phyloP scores from a whole-genome alignment of 2,113 vertebrate species.

The Cephalopholis sonnerati region DNA sequence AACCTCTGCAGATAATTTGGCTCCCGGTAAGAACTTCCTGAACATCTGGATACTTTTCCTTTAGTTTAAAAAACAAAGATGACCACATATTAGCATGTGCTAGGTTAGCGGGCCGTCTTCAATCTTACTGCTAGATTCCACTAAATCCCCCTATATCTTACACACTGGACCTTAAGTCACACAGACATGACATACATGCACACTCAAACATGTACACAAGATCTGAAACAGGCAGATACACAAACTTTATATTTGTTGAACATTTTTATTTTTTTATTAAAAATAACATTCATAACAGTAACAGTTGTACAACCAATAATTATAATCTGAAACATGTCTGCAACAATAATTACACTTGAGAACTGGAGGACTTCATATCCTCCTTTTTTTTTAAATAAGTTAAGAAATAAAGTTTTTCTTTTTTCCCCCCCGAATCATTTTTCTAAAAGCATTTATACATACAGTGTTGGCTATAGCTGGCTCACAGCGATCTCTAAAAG shows the following conservation, averaged over 20 bases:
- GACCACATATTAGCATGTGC: too few relatives aligned
- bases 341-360: constrained; percentile 83
- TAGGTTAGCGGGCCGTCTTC: too few relatives aligned
- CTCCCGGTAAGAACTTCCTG: too few relatives aligned
- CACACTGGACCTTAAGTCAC: not conserved
- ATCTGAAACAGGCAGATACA: not conserved
- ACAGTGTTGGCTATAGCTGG: constrained; percentile 75
- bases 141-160: too few relatives aligned
- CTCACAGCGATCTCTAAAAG: constrained; percentile 68
- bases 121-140: too few relatives aligned
- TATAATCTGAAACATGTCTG: constrained; percentile 69
- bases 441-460: constrained; percentile 71
- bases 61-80: too few relatives aligned
- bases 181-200: not conserved
- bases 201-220: not conserved
- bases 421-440: constrained; percentile 39
- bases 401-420: constrained; percentile 81
- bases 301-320: constrained; percentile 83
- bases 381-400: constrained; percentile 83
- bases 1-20: too few relatives aligned
- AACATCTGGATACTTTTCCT: too few relatives aligned
- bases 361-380: constrained; percentile 63
- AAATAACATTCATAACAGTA: constrained; percentile 86
- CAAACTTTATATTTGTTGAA: constrained; percentile 43
- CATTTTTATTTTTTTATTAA: constrained; percentile 86